A percentile compares a stretch with the other conserved stretches of the same genome.
Conservation (phyloP, 1,140 invertebrate genomes). For the roundworm (Caenorhabditis elegans) region DNA sequence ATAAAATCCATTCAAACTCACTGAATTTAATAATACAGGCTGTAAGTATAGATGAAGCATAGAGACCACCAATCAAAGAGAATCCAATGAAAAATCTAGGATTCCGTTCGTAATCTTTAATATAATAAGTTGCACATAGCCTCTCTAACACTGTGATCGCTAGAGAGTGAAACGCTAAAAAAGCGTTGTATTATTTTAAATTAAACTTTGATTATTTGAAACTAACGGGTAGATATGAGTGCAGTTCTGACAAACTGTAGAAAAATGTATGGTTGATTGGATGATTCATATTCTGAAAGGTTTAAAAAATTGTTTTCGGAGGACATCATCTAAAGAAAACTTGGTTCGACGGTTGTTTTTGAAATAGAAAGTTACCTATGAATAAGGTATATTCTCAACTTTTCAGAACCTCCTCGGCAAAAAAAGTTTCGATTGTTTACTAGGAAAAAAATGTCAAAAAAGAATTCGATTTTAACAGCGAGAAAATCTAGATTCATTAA, state of each 20-base stretch:
- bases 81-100: not conserved
- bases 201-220: too few species aligned
- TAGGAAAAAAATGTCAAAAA: too few species aligned
- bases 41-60: not conserved
- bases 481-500: too few species aligned
- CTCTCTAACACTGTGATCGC: not conserved
- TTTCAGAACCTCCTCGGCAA: too few species aligned
- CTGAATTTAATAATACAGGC: not conserved
- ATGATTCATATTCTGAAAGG: not conserved
- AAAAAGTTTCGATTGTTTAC: too few species aligned
- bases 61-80: not conserved
- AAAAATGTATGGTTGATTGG: not conserved
- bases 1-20: not conserved
- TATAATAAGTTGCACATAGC: not conserved
- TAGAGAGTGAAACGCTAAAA: not conserved
- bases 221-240: not conserved
- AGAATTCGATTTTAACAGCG: too few species aligned
- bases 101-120: not conserved
- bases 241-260: not conserved
- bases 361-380: too few species aligned
- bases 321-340: too few species aligned
- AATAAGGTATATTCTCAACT: too few species aligned
- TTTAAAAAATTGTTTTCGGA: too few species aligned
- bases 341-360: too few species aligned
- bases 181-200: too few species aligned